These are phyloP conservation scores for Halocynthia aurantium DNA, from an alignment of 23 tunicate species.

Conservation along the genomic window DNA sequence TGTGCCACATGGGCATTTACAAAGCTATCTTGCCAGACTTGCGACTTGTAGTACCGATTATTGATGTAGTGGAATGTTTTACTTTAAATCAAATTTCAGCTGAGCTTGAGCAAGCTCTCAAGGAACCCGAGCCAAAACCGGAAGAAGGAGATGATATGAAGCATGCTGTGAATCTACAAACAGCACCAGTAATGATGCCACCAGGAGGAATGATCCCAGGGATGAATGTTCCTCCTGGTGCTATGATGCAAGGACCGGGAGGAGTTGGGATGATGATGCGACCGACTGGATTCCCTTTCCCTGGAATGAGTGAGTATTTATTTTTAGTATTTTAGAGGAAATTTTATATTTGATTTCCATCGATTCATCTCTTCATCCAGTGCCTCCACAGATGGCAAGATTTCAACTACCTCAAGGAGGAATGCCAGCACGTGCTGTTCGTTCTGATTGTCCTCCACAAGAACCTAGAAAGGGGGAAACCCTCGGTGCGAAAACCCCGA, in stretches of 20 bases:
- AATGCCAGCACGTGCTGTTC: slow-evolving; percentile 2
- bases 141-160: slow-evolving; percentile 10
- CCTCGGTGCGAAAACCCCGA: slow-evolving; percentile 37
- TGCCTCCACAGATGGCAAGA: slow-evolving; percentile 43
- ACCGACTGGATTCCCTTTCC: slow-evolving; percentile 48
- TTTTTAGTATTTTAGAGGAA: too few species aligned
- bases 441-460: slow-evolving; percentile 13
- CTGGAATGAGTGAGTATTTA: slow-evolving; percentile 35
- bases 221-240: slow-evolving; percentile 33
- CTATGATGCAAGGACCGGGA: slow-evolving; percentile 57
- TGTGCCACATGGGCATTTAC: too few species aligned
- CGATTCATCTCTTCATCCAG: not conserved
- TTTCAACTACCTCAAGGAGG: slow-evolving; percentile 21
- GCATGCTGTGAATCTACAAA: not conserved
- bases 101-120: not conserved
- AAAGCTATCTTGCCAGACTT: not conserved
- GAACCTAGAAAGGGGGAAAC: not conserved
- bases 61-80: not conserved
- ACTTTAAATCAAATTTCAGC: not conserved
- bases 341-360: not conserved
- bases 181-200: slow-evolving; percentile 2
- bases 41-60: not conserved
- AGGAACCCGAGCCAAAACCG: not conserved
- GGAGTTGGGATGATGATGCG: slow-evolving; percentile 65
- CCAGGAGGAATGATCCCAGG: slow-evolving; percentile 13